These are phyloP conservation scores for Drosophila aff. DNA, from an alignment of 1,140 invertebrate genomes.

Conservation along the genomic window DNA sequence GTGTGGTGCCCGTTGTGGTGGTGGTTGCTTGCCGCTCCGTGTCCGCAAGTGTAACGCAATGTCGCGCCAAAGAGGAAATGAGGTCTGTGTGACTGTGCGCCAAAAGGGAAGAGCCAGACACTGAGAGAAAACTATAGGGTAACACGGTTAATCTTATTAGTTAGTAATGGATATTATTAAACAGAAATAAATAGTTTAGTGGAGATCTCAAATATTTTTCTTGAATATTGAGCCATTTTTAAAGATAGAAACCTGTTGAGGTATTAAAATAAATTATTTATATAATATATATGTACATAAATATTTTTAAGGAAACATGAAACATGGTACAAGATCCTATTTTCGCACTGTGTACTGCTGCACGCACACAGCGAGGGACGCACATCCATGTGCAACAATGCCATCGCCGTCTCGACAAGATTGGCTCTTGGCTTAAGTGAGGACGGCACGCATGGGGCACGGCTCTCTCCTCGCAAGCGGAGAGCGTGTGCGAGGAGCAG, in stretches of 20 bases:
- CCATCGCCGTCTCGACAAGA: constrained; percentile 43
- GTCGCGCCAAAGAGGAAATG: constrained; percentile 82
- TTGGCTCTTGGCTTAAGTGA: constrained; percentile 67
- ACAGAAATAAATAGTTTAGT: background rate
- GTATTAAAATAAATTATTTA: background rate
- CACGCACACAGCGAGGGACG: constrained; percentile 25
- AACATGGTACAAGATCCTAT: background rate
- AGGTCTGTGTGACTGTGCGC: constrained; percentile 62
- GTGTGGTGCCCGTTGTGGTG: constrained; percentile 67
- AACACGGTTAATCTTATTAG: background rate
- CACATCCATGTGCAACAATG: constrained; percentile 59
- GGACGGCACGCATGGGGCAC: constrained; percentile 80
- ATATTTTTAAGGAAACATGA: no score
- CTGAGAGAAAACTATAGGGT: background rate
- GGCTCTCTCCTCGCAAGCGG: constrained; percentile 31
- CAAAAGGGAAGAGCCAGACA: constrained; percentile 46
- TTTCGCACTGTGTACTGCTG: constrained; percentile 10
- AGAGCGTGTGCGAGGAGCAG: constrained; percentile 55
- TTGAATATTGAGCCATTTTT: no score
- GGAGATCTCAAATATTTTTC: rapidly evolving
- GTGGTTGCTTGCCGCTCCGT: constrained; percentile 69
- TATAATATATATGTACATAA: no score
- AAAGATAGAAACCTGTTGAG: no score
- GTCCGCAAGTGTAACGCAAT: constrained; percentile 78
- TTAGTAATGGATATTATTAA: background rate